Evolutionary conservation across 1,140 invertebrate species (phyloP).

Genomic region (Drosophila malerkotliana): DNA sequence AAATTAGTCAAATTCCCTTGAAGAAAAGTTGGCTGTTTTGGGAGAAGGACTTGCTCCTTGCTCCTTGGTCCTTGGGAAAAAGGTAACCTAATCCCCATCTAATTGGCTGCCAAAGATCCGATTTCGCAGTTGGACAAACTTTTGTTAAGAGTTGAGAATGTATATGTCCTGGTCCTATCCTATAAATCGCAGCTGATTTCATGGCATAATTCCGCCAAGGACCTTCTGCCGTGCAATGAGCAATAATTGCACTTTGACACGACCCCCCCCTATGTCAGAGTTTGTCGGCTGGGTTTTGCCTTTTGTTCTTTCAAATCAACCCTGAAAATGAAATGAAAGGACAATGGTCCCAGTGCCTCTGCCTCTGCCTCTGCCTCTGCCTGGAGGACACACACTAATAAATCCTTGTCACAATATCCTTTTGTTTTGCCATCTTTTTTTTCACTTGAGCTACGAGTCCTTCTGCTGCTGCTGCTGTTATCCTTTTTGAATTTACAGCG

Average conservation of each 20-base stretch:
- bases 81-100: conserved; percentile 33
- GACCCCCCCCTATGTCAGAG: conserved; percentile 7
- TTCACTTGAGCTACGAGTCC: conserved; percentile 39
- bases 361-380: background rate
- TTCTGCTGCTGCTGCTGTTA: conserved; percentile 14
- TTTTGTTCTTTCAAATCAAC: conserved; percentile 58
- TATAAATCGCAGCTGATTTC: conserved; percentile 59
- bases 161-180: conserved; percentile 14
- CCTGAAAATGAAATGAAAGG: conserved; percentile 45
- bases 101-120: conserved; percentile 38
- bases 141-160: background rate
- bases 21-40: conserved; percentile 27
- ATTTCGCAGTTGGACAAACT: conserved; percentile 11
- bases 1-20: conserved; percentile 39
- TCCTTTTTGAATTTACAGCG: conserved; percentile 78
- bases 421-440: conserved; percentile 79
- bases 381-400: conserved; percentile 59
- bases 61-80: no score
- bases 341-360: conserved; percentile 47
- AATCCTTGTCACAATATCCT: conserved; percentile 81
- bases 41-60: no score
- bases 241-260: conserved; percentile 74
- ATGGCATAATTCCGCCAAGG: conserved; percentile 5
- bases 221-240: conserved; percentile 42
- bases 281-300: background rate